Evolutionary conservation across 2,888 invertebrate species (phyloP).

Genomic region (Hoplodrina ambigua): DNA sequence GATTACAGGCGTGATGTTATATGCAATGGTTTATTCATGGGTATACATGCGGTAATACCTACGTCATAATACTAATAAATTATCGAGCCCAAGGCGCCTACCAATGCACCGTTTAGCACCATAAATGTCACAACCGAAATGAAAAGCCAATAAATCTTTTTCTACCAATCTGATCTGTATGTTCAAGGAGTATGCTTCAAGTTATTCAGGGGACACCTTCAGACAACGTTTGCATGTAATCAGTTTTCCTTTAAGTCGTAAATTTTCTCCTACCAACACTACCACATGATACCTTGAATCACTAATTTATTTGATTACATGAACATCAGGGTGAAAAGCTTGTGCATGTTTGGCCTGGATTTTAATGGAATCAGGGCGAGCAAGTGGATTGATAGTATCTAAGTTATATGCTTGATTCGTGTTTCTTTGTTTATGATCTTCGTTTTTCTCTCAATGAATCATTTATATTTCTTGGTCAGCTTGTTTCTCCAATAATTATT

Average conservation of each 20-base stretch:
- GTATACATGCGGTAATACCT: too few species aligned
- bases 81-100: background rate
- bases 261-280: slow-evolving; percentile 49
- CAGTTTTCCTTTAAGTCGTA: slow-evolving; percentile 54
- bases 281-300: slow-evolving; percentile 44
- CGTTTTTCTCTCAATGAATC: background rate
- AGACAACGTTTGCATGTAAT: slow-evolving; percentile 49
- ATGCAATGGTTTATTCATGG: background rate
- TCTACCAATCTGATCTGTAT: slow-evolving; percentile 41
- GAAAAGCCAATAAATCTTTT: slow-evolving; percentile 45
- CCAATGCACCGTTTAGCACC: slow-evolving; percentile 9
- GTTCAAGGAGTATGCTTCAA: slow-evolving; percentile 38
- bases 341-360: slow-evolving; percentile 12
- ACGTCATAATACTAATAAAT: background rate
- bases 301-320: slow-evolving; percentile 41
- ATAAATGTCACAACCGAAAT: slow-evolving; percentile 23
- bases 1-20: too few species aligned
- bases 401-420: background rate
- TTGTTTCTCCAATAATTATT: background rate
- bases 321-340: slow-evolving; percentile 29
- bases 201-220: slow-evolving; percentile 54
- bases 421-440: background rate
- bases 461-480: background rate
- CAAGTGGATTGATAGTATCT: background rate
- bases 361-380: slow-evolving; percentile 15